Conservation (phyloP, 1,140 invertebrate genomes). For the Conus ventricosus region DNA sequence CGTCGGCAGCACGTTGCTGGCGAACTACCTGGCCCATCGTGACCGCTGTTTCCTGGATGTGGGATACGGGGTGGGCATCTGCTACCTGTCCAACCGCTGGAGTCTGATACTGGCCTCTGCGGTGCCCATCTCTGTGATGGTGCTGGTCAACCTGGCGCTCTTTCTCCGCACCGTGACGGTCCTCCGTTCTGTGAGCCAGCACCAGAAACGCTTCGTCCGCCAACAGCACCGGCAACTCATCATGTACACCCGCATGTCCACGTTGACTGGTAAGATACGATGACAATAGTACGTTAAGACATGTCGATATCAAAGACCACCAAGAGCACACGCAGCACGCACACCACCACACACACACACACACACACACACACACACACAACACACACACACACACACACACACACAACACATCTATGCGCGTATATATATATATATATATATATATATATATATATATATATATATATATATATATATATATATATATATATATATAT, state of each 20-base stretch:
- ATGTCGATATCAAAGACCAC: too few species aligned
- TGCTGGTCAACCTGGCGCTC: not conserved
- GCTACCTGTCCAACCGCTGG: slow-evolving; percentile 30
- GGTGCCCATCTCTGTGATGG: not conserved
- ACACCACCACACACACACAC: too few species aligned
- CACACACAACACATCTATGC: too few species aligned
- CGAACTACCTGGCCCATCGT: not conserved
- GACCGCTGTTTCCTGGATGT: not conserved
- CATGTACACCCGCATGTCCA: slow-evolving; percentile 76
- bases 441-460: too few species aligned
- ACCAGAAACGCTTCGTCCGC: not conserved
- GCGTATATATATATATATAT: too few species aligned
- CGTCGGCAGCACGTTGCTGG: slow-evolving; percentile 1
- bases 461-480: too few species aligned
- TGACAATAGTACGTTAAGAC: too few species aligned
- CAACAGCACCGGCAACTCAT: not conserved
- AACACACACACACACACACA: too few species aligned
- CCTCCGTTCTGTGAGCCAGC: not conserved
- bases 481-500: too few species aligned
- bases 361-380: too few species aligned
- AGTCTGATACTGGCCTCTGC: slow-evolving; percentile 17
- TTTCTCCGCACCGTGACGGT: not conserved
- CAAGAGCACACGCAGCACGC: too few species aligned
- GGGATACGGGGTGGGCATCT: slow-evolving; percentile 28
- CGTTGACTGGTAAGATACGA: slow-evolving; percentile 61